Evolutionary conservation across 2,797 vertebrate genomes (phyloP).

Genomic region (Poecilia picta): DNA sequence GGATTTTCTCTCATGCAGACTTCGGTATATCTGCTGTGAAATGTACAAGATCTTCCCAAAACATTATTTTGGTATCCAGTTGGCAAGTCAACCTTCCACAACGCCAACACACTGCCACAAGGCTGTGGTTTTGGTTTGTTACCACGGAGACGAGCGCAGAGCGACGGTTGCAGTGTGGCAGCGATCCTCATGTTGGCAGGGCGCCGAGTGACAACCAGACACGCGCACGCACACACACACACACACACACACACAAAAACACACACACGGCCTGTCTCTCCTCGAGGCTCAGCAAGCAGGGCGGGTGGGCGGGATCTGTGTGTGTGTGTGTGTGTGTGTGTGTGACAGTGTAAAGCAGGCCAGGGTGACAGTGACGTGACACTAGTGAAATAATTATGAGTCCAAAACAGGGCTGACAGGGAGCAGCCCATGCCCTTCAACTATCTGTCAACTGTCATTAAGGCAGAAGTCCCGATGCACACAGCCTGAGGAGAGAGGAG

Average conservation of each 20-base stretch:
- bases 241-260: conserved; percentile 22
- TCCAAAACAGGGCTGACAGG: conserved; percentile 99
- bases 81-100: conserved; percentile 56
- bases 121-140: conserved; percentile 68
- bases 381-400: conserved; percentile 99
- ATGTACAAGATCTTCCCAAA: conserved; percentile 49
- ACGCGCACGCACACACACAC: not conserved
- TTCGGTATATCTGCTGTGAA: conserved; percentile 49
- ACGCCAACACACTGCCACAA: conserved; percentile 55
- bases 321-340: conserved; percentile 37
- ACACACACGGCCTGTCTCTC: conserved; percentile 30
- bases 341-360: conserved; percentile 89
- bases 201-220: conserved; percentile 81
- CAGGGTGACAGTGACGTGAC: conserved; percentile 98
- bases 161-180: conserved; percentile 64
- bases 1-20: conserved; percentile 15
- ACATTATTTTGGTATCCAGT: conserved; percentile 59
- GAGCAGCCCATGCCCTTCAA: conserved; percentile 98
- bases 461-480: conserved; percentile 82
- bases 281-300: conserved; percentile 77
- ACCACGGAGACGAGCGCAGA: conserved; percentile 64
- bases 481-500: conserved; percentile 65
- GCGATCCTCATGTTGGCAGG: conserved; percentile 77
- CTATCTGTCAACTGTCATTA: conserved; percentile 98
- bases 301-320: conserved; percentile 63